These are phyloP conservation scores for Prunella strophiata DNA, from an alignment of 2,797 vertebrate genomes.

Conservation along the genomic window DNA sequence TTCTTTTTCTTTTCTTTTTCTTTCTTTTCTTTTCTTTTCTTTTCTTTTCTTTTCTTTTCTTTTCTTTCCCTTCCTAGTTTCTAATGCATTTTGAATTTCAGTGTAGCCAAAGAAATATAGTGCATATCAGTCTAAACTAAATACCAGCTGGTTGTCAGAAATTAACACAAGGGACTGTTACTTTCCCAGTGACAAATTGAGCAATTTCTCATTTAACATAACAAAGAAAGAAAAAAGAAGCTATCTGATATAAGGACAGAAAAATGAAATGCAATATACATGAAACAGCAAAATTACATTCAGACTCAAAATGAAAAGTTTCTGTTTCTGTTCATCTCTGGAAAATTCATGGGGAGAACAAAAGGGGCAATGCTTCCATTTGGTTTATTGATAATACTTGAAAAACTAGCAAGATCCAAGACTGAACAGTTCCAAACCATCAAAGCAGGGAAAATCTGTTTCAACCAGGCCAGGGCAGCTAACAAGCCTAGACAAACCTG, in stretches of 20 bases:
- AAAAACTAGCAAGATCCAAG: not conserved
- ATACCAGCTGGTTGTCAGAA: not conserved
- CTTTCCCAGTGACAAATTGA: no score
- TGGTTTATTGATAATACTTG: not conserved
- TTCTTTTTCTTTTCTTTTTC: no score
- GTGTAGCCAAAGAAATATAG: not conserved
- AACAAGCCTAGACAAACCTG: not conserved
- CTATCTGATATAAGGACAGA: not conserved
- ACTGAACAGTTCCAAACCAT: not conserved
- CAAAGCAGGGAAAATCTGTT: not conserved
- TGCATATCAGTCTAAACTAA: not conserved
- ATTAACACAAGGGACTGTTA: not conserved
- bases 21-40: no score
- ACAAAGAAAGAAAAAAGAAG: not conserved
- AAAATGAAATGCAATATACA: not conserved
- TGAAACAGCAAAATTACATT: not conserved
- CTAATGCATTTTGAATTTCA: not conserved
- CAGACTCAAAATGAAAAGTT: not conserved
- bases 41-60: not conserved
- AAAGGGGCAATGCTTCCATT: not conserved
- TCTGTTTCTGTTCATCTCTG: not conserved
- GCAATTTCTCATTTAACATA: not conserved
- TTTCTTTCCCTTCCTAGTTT: not conserved
- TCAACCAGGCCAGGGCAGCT: not conserved
- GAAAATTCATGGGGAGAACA: not conserved